A percentile compares a stretch with the other conserved stretches of the same genome.
phyloP scores from a whole-genome alignment of 2,797 vertebrate genomes.

The Alcedo atthis region DNA sequence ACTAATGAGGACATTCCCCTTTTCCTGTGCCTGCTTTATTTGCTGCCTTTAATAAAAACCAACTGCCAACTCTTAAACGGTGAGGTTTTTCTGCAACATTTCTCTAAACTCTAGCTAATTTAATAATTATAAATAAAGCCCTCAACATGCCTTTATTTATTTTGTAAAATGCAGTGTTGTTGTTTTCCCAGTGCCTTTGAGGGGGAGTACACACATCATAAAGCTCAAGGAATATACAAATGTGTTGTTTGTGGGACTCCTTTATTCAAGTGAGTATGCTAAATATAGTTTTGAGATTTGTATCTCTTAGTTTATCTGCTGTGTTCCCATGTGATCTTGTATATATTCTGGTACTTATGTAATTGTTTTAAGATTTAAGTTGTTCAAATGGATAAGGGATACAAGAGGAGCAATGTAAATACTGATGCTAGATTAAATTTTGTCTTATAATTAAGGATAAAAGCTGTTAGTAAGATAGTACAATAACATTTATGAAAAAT shows the following conservation, averaged over 20 bases:
- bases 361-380: neutral
- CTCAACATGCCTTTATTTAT: neutral
- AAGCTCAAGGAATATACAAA: conserved; percentile 89
- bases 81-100: neutral
- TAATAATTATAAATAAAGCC: neutral
- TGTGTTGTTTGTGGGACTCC: conserved; percentile 91
- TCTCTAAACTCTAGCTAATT: neutral
- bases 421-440: neutral
- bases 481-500: neutral
- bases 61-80: neutral
- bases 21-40: conserved; percentile 17
- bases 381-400: neutral
- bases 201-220: conserved; percentile 87
- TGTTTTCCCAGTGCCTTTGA: conserved; percentile 88
- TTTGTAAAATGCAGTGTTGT: conserved; percentile 56
- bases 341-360: neutral
- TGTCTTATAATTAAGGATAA: neutral
- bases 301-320: neutral
- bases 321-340: neutral
- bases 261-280: conserved; percentile 89
- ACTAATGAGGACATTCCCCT: neutral
- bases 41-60: conserved; percentile 38
- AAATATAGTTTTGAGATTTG: conserved; percentile 2
- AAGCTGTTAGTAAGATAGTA: neutral
- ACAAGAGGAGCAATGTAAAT: neutral